These are phyloP conservation scores for Mythimna loreyi DNA, from an alignment of 2,888 invertebrate species.

Conservation along the genomic window DNA sequence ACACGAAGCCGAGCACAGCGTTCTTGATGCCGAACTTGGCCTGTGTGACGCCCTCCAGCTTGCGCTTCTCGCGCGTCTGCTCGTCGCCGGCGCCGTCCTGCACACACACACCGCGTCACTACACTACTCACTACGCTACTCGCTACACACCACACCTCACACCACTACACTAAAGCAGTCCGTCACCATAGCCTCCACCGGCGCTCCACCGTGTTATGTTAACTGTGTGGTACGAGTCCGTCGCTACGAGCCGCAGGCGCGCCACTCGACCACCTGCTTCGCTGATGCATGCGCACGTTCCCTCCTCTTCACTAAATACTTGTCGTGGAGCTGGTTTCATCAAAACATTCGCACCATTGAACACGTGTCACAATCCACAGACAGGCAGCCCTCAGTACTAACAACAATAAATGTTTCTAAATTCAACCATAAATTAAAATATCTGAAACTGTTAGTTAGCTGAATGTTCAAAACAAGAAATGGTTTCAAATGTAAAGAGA, in stretches of 20 bases:
- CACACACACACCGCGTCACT: constrained; percentile 76
- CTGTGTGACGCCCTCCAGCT: constrained; percentile 92
- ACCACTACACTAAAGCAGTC: constrained; percentile 62
- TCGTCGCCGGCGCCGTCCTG: constrained; percentile 83
- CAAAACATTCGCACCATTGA: too few species aligned
- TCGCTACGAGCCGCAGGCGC: too few species aligned
- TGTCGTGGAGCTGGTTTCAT: neutral
- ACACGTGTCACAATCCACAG: too few species aligned
- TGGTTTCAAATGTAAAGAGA: neutral
- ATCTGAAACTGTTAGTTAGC: too few species aligned
- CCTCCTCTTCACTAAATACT: neutral
- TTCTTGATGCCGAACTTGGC: constrained; percentile 94
- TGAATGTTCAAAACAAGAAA: neutral
- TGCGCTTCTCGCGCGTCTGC: constrained; percentile 93
- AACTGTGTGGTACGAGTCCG: neutral
- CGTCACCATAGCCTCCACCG: constrained; percentile 60
- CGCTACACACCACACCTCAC: constrained; percentile 58
- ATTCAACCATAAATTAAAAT: neutral
- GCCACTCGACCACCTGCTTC: neutral
- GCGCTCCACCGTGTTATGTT: constrained; percentile 41
- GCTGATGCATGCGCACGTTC: neutral
- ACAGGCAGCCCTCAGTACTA: neutral
- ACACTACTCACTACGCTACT: constrained; percentile 56
- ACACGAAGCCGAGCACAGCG: constrained; percentile 95
- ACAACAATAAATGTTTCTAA: neutral